Conservation (phyloP, 2,888 invertebrate species). For the Horisme vitalbata region DNA sequence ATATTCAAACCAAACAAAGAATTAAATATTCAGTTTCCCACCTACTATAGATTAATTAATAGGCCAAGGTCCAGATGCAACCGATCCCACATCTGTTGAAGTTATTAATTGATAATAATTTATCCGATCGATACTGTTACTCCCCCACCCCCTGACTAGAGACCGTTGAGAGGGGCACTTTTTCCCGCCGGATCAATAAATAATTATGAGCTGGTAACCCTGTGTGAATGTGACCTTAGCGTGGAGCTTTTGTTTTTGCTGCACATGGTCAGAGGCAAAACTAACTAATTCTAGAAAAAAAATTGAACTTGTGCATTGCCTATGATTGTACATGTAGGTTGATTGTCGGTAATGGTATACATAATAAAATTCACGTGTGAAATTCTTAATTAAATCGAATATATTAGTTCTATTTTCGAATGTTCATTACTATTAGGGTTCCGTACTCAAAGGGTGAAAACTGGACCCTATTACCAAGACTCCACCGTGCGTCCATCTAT, state of each 20-base stretch:
- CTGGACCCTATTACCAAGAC: too few relatives aligned
- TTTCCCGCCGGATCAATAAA: constrained; percentile 69
- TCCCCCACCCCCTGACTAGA: constrained; percentile 15
- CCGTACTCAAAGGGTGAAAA: too few relatives aligned
- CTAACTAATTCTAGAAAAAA: constrained; percentile 15
- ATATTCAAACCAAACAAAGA: too few relatives aligned
- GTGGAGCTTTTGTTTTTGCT: constrained; percentile 34
- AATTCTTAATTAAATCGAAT: too few relatives aligned
- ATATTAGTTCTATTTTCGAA: too few relatives aligned
- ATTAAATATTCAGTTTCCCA: too few relatives aligned
- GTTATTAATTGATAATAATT: constrained; percentile 39
- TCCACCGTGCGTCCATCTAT: too few relatives aligned
- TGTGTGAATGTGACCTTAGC: constrained; percentile 70
- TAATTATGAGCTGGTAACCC: constrained; percentile 54
- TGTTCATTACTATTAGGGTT: too few relatives aligned
- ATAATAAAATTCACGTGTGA: too few relatives aligned
- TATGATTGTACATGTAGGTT: too few relatives aligned
- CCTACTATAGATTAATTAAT: background rate
- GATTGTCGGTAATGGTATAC: too few relatives aligned
- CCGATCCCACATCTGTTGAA: constrained; percentile 34
- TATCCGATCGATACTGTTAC: constrained; percentile 40
- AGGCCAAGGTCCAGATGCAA: constrained; percentile 23
- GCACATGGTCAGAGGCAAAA: constrained; percentile 27
- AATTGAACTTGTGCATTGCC: background rate
- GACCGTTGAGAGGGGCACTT: constrained; percentile 56